A percentile compares a stretch with the other conserved stretches of the same genome.
phyloP scores from a whole-genome alignment of 2,113 vertebrate species.

The Catharus bicknelli region DNA sequence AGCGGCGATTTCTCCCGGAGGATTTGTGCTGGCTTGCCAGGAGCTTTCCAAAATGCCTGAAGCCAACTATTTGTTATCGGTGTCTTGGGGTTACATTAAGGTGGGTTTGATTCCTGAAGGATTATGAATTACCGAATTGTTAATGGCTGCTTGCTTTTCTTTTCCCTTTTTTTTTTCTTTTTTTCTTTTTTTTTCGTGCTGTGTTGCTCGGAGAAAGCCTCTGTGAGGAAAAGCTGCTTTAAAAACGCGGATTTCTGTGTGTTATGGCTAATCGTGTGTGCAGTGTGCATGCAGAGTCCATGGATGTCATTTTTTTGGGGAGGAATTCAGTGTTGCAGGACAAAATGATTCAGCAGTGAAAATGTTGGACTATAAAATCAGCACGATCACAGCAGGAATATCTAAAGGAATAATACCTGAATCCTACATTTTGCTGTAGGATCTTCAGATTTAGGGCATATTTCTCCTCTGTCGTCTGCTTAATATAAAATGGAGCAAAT shows the following conservation, averaged over 20 bases:
- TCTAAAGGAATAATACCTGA: not conserved
- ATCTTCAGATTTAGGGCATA: not conserved
- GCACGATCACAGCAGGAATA: not conserved
- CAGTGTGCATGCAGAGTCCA: not conserved
- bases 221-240: not conserved
- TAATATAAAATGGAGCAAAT: slow-evolving; percentile 20
- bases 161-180: not conserved
- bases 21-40: slow-evolving; percentile 75
- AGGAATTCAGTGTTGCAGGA: not conserved
- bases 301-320: not conserved
- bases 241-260: not conserved
- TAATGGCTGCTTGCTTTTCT: accelerated
- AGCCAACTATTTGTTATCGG: slow-evolving; percentile 92
- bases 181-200: not conserved
- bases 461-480: not conserved
- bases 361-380: not conserved
- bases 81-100: slow-evolving; percentile 98
- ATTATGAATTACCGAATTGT: not conserved
- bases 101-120: slow-evolving; percentile 78
- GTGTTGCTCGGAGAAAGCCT: not conserved
- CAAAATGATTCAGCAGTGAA: not conserved
- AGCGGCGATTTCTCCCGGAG: slow-evolving; percentile 66
- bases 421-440: not conserved
- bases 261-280: not conserved
- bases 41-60: slow-evolving; percentile 92